phyloP scores from a whole-genome alignment of 2,113 vertebrate genomes.

The Alectura lathami region DNA sequence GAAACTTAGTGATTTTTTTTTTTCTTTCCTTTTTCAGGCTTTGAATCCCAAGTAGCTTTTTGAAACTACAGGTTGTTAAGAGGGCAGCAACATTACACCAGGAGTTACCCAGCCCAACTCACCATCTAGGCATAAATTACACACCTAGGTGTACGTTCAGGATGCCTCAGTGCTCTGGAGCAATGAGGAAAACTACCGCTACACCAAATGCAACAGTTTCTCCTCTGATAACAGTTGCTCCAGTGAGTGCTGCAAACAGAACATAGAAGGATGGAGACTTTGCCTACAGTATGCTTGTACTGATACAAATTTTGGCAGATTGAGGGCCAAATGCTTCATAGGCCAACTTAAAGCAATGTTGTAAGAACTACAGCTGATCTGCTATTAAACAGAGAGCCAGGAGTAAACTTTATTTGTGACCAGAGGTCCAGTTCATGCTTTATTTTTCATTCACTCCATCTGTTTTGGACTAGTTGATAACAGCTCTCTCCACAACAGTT shows the following conservation, averaged over 20 bases:
- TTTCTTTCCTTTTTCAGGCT: not conserved
- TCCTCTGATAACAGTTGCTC: not conserved
- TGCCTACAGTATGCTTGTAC: not conserved
- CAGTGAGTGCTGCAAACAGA: not conserved
- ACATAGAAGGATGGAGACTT: not conserved
- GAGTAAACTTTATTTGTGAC: not conserved
- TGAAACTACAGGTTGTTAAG: not conserved
- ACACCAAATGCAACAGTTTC: not conserved
- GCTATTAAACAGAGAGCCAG: not conserved
- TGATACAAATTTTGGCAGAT: not conserved
- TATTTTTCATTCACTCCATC: not conserved
- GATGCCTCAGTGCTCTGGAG: not conserved
- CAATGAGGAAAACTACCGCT: not conserved
- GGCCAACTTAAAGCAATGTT: not conserved
- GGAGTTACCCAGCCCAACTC: too few species aligned
- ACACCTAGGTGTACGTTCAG: not conserved
- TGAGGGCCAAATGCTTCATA: not conserved
- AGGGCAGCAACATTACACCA: not conserved
- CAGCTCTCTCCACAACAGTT: not conserved
- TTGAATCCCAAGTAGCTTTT: not conserved
- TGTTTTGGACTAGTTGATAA: not conserved
- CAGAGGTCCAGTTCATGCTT: too few species aligned
- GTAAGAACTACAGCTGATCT: not conserved
- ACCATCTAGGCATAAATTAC: too few species aligned
- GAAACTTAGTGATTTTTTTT: too few species aligned